Evolutionary conservation across 2,888 invertebrate species (phyloP).

Genomic region (Parnassius mnemosyne): DNA sequence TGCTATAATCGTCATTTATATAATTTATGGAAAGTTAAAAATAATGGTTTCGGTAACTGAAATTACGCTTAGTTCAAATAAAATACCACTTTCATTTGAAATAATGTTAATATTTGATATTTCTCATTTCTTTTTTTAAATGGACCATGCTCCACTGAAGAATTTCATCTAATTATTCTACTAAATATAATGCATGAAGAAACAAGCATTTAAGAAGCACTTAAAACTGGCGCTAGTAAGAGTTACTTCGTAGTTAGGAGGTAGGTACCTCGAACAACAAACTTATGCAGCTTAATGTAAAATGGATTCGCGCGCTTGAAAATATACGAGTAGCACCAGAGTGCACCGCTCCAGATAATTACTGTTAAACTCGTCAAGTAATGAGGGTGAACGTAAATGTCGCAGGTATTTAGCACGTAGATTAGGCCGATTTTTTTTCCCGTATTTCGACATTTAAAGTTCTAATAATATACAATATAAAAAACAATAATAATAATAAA

Average conservation of each 20-base stretch:
- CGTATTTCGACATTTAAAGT: no score
- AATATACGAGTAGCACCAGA: conserved; percentile 66
- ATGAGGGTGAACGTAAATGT: conserved; percentile 52
- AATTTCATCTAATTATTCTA: no score
- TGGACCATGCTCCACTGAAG: no score
- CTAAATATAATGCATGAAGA: not conserved
- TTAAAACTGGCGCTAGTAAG: conserved; percentile 50
- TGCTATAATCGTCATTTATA: no score
- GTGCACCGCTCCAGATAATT: conserved; percentile 71
- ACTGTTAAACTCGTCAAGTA: conserved; percentile 62
- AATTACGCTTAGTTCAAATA: no score
- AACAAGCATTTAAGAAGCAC: conserved; percentile 41
- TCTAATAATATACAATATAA: no score
- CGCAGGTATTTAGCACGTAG: conserved; percentile 8
- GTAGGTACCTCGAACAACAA: conserved; percentile 37
- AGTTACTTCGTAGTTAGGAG: conserved; percentile 34
- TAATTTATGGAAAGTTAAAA: no score
- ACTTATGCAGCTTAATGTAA: conserved; percentile 62
- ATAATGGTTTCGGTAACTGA: no score
- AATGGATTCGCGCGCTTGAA: conserved; percentile 63
- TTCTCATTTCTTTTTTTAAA: no score
- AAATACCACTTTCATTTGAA: no score
- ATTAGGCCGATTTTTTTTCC: not conserved
- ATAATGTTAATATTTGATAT: no score
- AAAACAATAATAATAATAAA: no score